Percentiles rank a stretch among this genome's conserved stretches.
These are phyloP conservation scores for Anastrepha ludens DNA, from an alignment of 1,140 invertebrate species.

Conservation along the genomic window DNA sequence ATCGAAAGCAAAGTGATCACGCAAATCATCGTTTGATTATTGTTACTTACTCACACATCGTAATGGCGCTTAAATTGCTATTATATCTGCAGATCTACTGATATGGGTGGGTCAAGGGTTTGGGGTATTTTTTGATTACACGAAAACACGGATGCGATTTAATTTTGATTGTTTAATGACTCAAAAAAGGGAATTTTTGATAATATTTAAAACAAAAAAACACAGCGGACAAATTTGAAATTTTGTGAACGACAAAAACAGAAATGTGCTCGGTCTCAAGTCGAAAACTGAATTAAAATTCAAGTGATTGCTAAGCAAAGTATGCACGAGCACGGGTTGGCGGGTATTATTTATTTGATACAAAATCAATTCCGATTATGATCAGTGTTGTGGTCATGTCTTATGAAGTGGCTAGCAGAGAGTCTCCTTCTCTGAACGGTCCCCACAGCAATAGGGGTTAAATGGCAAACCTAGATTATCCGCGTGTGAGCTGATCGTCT, in stretches of 20 bases:
- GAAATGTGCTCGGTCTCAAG: constrained; percentile 44
- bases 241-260: constrained; percentile 48
- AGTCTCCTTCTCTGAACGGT: no score
- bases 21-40: neutral
- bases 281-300: constrained; percentile 44
- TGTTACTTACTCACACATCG: constrained; percentile 53
- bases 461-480: no score
- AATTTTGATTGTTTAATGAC: constrained; percentile 26
- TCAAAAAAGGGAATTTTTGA: constrained; percentile 45
- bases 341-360: neutral
- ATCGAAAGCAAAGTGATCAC: neutral
- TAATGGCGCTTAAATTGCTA: neutral
- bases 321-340: neutral
- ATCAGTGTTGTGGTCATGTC: no score
- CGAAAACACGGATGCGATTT: constrained; percentile 17
- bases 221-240: constrained; percentile 52
- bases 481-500: no score
- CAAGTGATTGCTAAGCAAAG: constrained; percentile 46
- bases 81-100: constrained; percentile 10
- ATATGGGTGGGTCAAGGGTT: neutral
- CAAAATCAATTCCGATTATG: no score
- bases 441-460: no score
- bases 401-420: no score
- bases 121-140: neutral
- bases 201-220: constrained; percentile 50